These are phyloP conservation scores for Leucoraja ocellata DNA, from an alignment of 2,797 vertebrate species.

Conservation along the genomic window DNA sequence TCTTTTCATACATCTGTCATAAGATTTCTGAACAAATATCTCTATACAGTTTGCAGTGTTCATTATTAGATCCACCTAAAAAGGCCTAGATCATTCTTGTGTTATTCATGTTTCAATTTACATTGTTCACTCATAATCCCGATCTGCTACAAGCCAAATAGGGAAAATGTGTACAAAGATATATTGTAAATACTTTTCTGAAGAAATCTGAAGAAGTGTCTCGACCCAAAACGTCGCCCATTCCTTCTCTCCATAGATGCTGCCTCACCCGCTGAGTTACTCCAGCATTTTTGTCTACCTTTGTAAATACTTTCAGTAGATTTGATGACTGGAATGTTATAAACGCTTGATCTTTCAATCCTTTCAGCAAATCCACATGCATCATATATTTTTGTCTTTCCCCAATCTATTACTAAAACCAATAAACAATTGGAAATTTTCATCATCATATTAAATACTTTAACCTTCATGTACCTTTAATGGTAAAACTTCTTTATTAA, in stretches of 20 bases:
- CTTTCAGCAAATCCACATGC: neutral
- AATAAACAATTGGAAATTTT: neutral
- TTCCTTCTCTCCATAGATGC: no score
- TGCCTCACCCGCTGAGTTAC: no score
- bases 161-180: neutral
- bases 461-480: constrained; percentile 69
- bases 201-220: no score
- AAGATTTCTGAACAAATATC: neutral
- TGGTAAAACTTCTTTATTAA: constrained; percentile 93
- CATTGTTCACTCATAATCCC: neutral
- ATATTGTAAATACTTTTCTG: neutral
- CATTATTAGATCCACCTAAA: neutral
- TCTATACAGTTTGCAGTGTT: neutral
- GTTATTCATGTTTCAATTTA: neutral
- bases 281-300: no score
- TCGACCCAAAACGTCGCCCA: no score
- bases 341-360: neutral
- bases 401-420: neutral
- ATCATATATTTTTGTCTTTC: neutral
- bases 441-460: constrained; percentile 35
- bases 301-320: neutral
- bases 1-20: neutral
- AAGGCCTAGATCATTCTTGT: neutral
- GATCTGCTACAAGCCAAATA: neutral
- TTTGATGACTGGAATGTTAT: neutral